Conservation (phyloP, 2,113 vertebrate species). For the Lonchura striata region DNA sequence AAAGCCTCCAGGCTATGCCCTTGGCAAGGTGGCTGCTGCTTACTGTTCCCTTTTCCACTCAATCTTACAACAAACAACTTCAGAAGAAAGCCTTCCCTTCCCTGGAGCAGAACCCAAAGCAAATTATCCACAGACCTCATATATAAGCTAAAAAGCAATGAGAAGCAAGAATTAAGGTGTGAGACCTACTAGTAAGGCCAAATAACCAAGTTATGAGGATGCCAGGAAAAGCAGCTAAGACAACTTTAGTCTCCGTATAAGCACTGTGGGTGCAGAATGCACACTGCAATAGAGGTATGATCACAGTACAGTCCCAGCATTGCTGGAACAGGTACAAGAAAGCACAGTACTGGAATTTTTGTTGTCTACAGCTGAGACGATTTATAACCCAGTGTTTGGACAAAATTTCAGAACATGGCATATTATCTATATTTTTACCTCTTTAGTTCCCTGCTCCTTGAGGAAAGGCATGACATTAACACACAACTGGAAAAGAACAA, state of each 20-base stretch:
- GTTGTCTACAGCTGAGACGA: background rate
- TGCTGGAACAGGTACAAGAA: background rate
- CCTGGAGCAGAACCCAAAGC: background rate
- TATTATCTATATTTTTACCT: background rate
- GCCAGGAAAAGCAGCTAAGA: background rate
- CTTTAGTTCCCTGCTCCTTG: background rate
- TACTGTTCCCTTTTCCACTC: background rate
- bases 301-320: background rate
- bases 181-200: background rate
- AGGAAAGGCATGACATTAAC: background rate
- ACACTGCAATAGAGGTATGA: background rate
- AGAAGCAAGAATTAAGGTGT: background rate
- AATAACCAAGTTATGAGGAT: background rate
- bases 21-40: slow-evolving; percentile 2
- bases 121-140: background rate
- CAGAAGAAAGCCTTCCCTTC: background rate
- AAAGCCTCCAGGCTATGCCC: background rate
- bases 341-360: background rate
- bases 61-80: background rate
- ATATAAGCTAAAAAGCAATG: background rate
- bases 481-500: background rate
- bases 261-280: background rate
- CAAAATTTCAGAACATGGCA: background rate
- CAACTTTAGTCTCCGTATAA: background rate
- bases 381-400: background rate